Evolutionary conservation across 2,797 vertebrate genomes (phyloP), one percentile per base, ranked within the genome.

Genomic region (Poeciliopsis presidionis): DNA sequence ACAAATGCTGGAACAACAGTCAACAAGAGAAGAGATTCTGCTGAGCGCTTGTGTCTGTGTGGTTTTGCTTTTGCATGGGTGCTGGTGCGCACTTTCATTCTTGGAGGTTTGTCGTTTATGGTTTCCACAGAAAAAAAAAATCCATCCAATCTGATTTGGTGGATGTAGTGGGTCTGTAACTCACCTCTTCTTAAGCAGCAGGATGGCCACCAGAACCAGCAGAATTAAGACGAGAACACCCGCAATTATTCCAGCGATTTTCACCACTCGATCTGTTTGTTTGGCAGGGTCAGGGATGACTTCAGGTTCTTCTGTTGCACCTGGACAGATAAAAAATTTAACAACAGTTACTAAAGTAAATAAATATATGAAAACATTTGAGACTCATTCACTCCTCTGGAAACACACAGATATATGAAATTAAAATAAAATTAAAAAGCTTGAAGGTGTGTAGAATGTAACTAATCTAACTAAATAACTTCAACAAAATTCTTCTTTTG

Each of bases 151-250:
- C 28, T 71, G 59, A 57, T 73, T 74, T 11, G 55, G 36, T 7
- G 43, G 30, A 49, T 22, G 18, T 18, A 36, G 2, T 75, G 47
- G 11, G 30, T 28, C 33, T 51, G 61, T 84, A 87, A 91, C 96
- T 96, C 96, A 99, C 98, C 98, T 98, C 90, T 98, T 99, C 95
- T 99, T 99, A 80, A 99, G 97, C 81, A 99, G 93, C 87, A 99
- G 91, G 93, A 99, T 87, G 91, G 97, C 97, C 87, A 99, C 96
- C 49, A 99, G 96, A 84, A 99, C 97, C 84, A 99, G 96, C 3
- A 99, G 95, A 87, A 99, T 96, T 89, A 99, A 99, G 87, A 99
- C 98, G 74, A 99, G 94, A 82, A 99, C 97, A 2, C 97, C 98
- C 1, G 98, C 97, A 83, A 97, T 99, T 87, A 99, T 99, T 81